These are phyloP conservation scores for Corapipo altera DNA, from an alignment of 2,113 vertebrate genomes.

Conservation along the genomic window DNA sequence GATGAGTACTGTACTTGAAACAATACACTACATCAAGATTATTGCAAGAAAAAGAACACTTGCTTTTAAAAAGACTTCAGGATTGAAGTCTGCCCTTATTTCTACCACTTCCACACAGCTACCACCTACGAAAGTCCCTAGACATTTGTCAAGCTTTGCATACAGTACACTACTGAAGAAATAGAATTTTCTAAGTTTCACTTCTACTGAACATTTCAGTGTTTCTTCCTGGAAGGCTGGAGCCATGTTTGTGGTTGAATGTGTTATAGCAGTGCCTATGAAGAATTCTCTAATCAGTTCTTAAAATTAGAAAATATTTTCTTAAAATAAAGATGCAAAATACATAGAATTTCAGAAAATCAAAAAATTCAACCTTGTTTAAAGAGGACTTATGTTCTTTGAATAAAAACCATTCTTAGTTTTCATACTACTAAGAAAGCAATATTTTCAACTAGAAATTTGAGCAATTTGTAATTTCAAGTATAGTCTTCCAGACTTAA, in stretches of 20 bases:
- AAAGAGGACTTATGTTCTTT: background rate
- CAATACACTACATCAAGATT: background rate
- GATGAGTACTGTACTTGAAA: background rate
- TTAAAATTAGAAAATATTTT: background rate
- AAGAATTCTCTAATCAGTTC: background rate
- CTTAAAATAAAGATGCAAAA: background rate
- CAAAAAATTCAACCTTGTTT: background rate
- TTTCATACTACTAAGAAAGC: background rate
- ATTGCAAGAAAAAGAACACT: background rate
- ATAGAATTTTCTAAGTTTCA: background rate
- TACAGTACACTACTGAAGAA: background rate
- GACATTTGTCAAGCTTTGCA: background rate
- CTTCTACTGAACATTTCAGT: background rate
- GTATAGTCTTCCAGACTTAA: conserved; percentile 19
- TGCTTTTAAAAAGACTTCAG: background rate
- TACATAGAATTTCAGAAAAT: background rate
- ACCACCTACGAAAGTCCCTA: background rate
- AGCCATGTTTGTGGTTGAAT: background rate
- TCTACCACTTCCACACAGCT: background rate
- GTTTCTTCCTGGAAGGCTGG: background rate
- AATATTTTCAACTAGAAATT: background rate
- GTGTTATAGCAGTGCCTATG: background rate
- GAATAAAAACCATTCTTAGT: background rate
- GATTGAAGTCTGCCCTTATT: background rate
- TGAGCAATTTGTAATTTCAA: background rate